Evolutionary conservation across 2,888 invertebrate species (phyloP), one percentile per base, ranked within the genome.

Genomic region (Catocala sponsa): DNA sequence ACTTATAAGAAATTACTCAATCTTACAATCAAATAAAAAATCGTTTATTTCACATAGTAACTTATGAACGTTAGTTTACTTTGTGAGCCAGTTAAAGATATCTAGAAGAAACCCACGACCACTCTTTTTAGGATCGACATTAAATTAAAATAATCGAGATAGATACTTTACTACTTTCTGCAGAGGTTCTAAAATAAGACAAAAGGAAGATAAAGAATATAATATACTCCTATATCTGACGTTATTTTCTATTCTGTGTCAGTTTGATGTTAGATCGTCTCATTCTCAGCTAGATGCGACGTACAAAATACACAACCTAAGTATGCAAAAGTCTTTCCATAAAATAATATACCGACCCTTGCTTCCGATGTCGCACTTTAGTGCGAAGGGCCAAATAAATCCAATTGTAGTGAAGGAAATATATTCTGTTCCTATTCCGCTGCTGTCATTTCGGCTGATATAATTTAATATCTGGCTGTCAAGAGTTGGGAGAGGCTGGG

Each of bases 391-490:
- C 48, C 43, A 55, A 67, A 67, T 61, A 76, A 70, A 77, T 74
- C 52, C 54, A 56, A 65, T 60, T 56, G 59, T 50, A 60, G 10
- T 47, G 48, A 53, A 65, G 43, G 50, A 60, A 77, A 71, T 63
- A 70, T 68, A 74, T 74, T 74, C 63, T 43, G 56, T 51, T 64
- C 60, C 47, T 56, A 50, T 50, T 56, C 44, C 60, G 60, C 58
- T 59, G 13, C 54, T 78, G 75, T 68, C 78, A 71, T 64, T 7
- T 46, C 63, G 44, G 10, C 51, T 65, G 62, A 59, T 63, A 74
- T 71, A 71, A 74, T 68, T 68, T 71, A 77, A 74, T 74, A 77
- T 59, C 62, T 54, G 63, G 43, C 56, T 63, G 65, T 25, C 57
- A 59, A 49, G 15, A 5, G 49, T 35, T 44, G 60, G 51, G 32